A percentile compares a stretch with the other conserved stretches of the same genome.
phyloP scores from a whole-genome alignment of 1,140 invertebrate species.

The Drosophila navojoa region DNA sequence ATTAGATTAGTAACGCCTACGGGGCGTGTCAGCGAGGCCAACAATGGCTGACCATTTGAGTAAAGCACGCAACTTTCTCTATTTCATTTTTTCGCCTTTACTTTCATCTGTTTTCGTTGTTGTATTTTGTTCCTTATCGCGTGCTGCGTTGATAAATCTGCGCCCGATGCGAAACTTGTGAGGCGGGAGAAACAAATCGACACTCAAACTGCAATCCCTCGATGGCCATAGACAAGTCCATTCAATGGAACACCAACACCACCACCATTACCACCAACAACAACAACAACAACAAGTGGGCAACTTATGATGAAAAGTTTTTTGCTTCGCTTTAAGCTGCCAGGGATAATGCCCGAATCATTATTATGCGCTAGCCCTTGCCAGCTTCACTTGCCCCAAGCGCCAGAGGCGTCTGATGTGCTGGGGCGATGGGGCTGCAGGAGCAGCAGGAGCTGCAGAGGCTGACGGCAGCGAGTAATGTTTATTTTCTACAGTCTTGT shows the following conservation, averaged over 20 bases:
- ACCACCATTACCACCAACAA: slow-evolving; percentile 12
- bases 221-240: slow-evolving; percentile 26
- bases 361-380: slow-evolving; percentile 47
- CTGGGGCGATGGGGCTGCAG: background rate
- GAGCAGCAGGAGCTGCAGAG: no score
- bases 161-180: background rate
- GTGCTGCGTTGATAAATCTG: slow-evolving; percentile 51
- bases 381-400: slow-evolving; percentile 20
- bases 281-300: slow-evolving; percentile 14
- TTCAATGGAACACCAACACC: slow-evolving; percentile 16
- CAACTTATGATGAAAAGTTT: slow-evolving; percentile 73
- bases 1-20: slow-evolving; percentile 74
- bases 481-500: no score
- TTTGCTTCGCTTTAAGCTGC: slow-evolving; percentile 52
- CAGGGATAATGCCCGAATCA: slow-evolving; percentile 33
- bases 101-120: no score
- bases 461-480: background rate
- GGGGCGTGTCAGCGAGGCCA: slow-evolving; percentile 12
- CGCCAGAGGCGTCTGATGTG: slow-evolving; percentile 13
- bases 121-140: slow-evolving; percentile 21
- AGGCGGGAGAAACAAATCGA: slow-evolving; percentile 43
- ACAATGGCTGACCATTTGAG: slow-evolving; percentile 14
- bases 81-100: background rate
- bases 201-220: slow-evolving; percentile 59
- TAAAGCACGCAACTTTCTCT: slow-evolving; percentile 35